Evolutionary conservation across 2,113 vertebrate species (phyloP), one percentile per base, ranked within the genome.

Genomic region (Campylomormyrus tamandua): DNA sequence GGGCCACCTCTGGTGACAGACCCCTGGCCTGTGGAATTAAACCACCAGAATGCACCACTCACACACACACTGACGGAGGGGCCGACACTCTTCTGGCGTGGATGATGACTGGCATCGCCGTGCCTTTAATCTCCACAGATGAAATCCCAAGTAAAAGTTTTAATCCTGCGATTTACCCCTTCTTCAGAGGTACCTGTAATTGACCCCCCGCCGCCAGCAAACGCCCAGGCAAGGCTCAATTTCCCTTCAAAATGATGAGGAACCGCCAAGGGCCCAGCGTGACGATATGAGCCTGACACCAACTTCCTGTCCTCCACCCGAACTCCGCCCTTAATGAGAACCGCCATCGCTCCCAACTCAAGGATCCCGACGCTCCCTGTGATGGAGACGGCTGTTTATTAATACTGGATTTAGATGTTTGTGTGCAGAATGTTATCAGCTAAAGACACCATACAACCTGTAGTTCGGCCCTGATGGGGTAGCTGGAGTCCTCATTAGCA

Each of bases 401-500:
- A 97, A 97, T 97, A 97, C 97, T 97, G 97, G 97, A 97, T 92
- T 97, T 97, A 97, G 96, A 97, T 97, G 97, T 97, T 97, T 95
- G 95, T 96, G 93, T 96, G 94, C 95, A 96, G 96, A 97, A 97
- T 97, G 97, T 97, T 97, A 97, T 98, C 97, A 97, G 97, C 96
- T 95, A 95, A 96, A 95, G 95, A 46, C 96, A 97, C 97, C 97
- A 97, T 97, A 96, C 96, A 96, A 96, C 97, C 97, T 97, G 97
- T 97, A 97, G 97, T 97, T 96, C 85, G 97, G 97, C 96, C 96
- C 96, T 97, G 96, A 96, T 97, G 96, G 97, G 96, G 96, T 97
- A 96, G 96, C 96, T 96, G 96, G 96, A 96, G 96, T 97, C 96
- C 97, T 97, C 97, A 97, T 98, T 97, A 98, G 96, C 96, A 96